Evolutionary conservation across 2,797 vertebrate genomes (phyloP).

Genomic region (Urophycis tenuis): DNA sequence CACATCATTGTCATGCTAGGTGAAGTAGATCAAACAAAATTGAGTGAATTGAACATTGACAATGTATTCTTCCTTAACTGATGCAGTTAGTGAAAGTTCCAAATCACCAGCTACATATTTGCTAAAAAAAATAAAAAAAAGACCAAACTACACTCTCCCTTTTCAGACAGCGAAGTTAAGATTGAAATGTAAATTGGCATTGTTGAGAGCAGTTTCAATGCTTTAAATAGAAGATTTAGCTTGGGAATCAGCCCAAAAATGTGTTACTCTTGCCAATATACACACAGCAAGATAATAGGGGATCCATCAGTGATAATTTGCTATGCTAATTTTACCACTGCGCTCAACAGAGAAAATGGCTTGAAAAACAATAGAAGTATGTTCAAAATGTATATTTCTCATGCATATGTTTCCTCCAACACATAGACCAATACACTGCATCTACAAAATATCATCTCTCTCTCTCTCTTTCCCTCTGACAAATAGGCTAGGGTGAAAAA

Average conservation of each 20-base stretch:
- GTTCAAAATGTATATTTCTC: no score
- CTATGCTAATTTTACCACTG: constrained; percentile 55
- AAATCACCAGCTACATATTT: no score
- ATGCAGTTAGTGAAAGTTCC: neutral
- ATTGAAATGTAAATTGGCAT: constrained; percentile 18
- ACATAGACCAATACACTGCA: no score
- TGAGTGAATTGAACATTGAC: neutral
- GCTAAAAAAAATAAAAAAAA: neutral
- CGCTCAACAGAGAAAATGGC: constrained; percentile 37
- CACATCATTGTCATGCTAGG: no score
- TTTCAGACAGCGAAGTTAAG: constrained; percentile 10
- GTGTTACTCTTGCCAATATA: constrained; percentile 45
- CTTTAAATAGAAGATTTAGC: constrained; percentile 41
- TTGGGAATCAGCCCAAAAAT: constrained; percentile 43
- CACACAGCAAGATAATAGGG: constrained; percentile 51
- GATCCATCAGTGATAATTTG: constrained; percentile 58
- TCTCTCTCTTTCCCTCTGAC: neutral
- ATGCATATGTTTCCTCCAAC: no score
- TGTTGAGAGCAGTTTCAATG: constrained; percentile 31
- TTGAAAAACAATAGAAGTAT: constrained; percentile 24
- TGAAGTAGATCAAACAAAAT: neutral
- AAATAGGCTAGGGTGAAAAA: neutral
- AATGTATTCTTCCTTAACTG: neutral
- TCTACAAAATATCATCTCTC: no score
- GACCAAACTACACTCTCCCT: neutral